Percentiles rank a stretch among this genome's conserved stretches.
phyloP scores from a whole-genome alignment of 2,888 invertebrate genomes.

The Parnassius apollo region DNA sequence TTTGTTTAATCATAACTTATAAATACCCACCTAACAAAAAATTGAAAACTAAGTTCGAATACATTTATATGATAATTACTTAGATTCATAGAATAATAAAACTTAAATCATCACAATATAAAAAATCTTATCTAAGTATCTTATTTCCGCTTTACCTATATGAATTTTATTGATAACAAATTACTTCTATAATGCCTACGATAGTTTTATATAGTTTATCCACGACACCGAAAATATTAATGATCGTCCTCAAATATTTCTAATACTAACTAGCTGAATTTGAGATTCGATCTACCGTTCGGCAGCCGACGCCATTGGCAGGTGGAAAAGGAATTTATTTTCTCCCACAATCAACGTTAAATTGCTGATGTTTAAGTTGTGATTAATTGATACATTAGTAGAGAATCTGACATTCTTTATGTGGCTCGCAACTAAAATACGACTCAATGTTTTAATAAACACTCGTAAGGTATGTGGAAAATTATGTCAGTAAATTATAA shows the following conservation, averaged over 20 bases:
- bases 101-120: not conserved
- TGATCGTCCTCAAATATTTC: constrained; percentile 6
- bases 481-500: not conserved
- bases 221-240: constrained; percentile 8
- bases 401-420: constrained; percentile 22
- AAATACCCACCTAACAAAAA: too few species aligned
- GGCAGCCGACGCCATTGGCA: constrained; percentile 23
- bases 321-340: constrained; percentile 35
- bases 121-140: not conserved
- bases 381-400: constrained; percentile 40
- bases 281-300: constrained; percentile 14
- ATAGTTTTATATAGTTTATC: constrained; percentile 14
- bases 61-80: too few species aligned
- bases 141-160: constrained; percentile 1
- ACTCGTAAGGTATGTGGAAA: constrained; percentile 1
- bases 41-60: too few species aligned
- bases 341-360: constrained; percentile 37
- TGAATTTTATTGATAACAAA: constrained; percentile 21
- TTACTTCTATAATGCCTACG: constrained; percentile 6
- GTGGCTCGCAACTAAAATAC: not conserved
- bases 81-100: too few species aligned
- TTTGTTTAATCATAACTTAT: too few species aligned
- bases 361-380: constrained; percentile 35
- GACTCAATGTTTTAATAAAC: constrained; percentile 6
- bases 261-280: constrained; percentile 6